Percentiles rank a stretch among this genome's conserved stretches.
These are phyloP conservation scores for Drosophila kambysellisi DNA, from an alignment of 2,888 invertebrate species.

Conservation along the genomic window DNA sequence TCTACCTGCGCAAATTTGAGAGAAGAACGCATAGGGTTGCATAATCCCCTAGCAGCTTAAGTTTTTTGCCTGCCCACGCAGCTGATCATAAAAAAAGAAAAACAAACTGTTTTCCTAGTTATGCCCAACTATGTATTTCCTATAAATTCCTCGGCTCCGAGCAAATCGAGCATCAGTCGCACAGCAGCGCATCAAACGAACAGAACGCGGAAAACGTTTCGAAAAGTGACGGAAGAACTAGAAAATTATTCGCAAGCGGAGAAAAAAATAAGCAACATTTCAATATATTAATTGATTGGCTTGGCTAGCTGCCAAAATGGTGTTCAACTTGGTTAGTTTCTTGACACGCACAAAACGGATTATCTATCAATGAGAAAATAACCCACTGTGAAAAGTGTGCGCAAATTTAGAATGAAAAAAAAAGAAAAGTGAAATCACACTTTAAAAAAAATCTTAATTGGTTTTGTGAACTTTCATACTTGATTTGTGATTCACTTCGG, in stretches of 20 bases:
- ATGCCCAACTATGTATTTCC: constrained; percentile 18
- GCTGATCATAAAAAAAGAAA: constrained; percentile 67
- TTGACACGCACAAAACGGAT: constrained; percentile 48
- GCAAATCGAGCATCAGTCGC: constrained; percentile 60
- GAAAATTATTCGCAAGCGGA: constrained; percentile 13
- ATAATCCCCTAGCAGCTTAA: constrained; percentile 73
- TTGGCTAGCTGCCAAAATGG: constrained; percentile 65
- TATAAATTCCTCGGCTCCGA: constrained; percentile 54
- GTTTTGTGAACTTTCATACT: background rate
- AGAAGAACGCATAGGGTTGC: constrained; percentile 73
- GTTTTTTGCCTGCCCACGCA: constrained; percentile 67
- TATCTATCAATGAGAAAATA: constrained; percentile 24
- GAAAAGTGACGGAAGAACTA: constrained; percentile 35
- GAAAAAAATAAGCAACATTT: constrained; percentile 1
- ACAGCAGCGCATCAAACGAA: constrained; percentile 53
- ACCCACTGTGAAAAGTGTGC: constrained; percentile 8
- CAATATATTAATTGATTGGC: constrained; percentile 22
- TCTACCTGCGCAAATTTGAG: constrained; percentile 56
- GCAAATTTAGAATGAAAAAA: constrained; percentile 18
- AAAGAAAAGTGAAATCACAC: background rate
- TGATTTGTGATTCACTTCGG: background rate
- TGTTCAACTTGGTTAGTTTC: constrained; percentile 70
- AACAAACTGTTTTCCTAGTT: constrained; percentile 20
- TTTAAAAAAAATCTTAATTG: background rate
- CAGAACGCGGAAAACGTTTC: constrained; percentile 50